phyloP scores from a whole-genome alignment of 2,113 vertebrate species.

The Seriola quinqueradiata region DNA sequence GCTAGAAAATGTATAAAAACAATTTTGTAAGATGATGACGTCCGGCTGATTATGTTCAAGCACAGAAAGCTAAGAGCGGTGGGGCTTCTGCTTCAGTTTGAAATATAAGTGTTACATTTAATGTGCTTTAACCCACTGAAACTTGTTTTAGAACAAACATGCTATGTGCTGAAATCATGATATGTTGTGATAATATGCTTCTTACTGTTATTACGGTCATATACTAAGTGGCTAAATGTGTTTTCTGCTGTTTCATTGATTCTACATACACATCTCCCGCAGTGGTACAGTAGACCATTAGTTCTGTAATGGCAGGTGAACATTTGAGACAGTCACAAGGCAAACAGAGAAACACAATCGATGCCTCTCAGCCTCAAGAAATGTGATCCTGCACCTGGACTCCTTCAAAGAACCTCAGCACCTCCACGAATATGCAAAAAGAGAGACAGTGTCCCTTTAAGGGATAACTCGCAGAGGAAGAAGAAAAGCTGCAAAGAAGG shows the following conservation, averaged over 20 bases:
- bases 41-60: too few relatives aligned
- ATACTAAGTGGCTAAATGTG: slow-evolving; percentile 33
- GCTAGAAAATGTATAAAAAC: neutral
- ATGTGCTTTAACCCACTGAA: neutral
- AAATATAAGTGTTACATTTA: neutral
- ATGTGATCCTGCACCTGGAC: slow-evolving; percentile 64
- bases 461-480: slow-evolving; percentile 71
- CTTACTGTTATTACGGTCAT: neutral
- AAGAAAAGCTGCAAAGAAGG: slow-evolving; percentile 68
- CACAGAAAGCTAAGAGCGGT: too few relatives aligned
- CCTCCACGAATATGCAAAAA: slow-evolving; percentile 44
- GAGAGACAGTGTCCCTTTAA: slow-evolving; percentile 79
- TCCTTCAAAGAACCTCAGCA: slow-evolving; percentile 54
- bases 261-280: slow-evolving; percentile 36
- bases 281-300: slow-evolving; percentile 48
- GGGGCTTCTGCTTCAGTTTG: neutral
- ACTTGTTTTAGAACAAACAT: neutral
- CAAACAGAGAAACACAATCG: slow-evolving; percentile 66
- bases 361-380: slow-evolving; percentile 65
- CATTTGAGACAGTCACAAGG: slow-evolving; percentile 56
- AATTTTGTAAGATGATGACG: neutral
- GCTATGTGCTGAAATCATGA: neutral
- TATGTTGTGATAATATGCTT: neutral
- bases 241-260: slow-evolving; percentile 54
- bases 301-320: slow-evolving; percentile 54